Base-by-base conservation (phyloP, 2,113 vertebrate species). In the Balaeniceps rex region DNA sequence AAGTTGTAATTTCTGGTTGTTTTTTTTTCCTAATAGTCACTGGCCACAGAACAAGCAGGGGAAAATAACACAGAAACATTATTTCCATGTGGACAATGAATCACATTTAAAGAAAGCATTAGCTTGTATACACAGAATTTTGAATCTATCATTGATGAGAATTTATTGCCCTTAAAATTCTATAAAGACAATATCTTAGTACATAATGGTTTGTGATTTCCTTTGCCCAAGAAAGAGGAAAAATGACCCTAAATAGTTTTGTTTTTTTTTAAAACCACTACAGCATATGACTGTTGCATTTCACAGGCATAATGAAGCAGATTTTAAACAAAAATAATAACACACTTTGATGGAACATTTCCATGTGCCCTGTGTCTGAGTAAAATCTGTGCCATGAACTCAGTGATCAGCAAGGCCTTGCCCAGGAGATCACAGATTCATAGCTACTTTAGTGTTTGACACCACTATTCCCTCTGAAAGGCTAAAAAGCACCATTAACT, bases 91-190 rank as follows among this genome's bases (percentile, higher is more conserved):
- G 66, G 64, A 64, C 87, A 97, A 81, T 58, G 75, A 95, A 93
- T 83, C 71, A 61, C 40, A 80, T 89, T 95, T 94, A 88, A 93
- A 86, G 74, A 94, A 93, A 96, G 26, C 38, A 83, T 69, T 89
- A 84, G 44, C 76, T 84, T 93, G 17, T 60, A 77, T 57, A 55
- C 69, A 91, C 54, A 49, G 18, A 74, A 93, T 93, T 91, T 87
- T 94, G 89, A 87, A 94, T 88, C 87, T 89, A 60, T 94, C 85
- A 96, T 57, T 88, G 22, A 47, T 75, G 86, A 80, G 82, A 78
- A 90, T 89, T 96, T 98, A 82, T 82, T 92, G 95, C 70, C 87
- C 88, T 96, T 95, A 96, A 95, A 97, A 97, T 95, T 96, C 86
- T 91, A 74, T 86, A 95, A 94, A 81, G 74, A 91, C 78, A 79